Percentiles rank a stretch among this genome's conserved stretches.
Evolutionary conservation across 2,888 invertebrate genomes (phyloP).

Genomic region (Papilio elwesi): DNA sequence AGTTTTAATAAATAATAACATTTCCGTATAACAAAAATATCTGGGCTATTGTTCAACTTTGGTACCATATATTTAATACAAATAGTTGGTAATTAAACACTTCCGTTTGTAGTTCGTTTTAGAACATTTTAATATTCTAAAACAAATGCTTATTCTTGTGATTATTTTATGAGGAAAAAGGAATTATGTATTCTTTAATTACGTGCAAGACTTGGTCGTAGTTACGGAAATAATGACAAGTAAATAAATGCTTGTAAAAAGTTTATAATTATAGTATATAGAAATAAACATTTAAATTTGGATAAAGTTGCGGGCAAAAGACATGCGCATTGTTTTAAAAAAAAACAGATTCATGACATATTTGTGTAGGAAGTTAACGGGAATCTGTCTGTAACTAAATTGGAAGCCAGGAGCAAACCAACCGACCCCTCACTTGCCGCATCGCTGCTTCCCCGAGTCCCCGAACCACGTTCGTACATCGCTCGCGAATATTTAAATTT

Average conservation of each 20-base stretch:
- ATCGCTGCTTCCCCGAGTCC: slow-evolving; percentile 48
- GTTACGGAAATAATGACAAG: neutral
- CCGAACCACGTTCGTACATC: slow-evolving; percentile 38
- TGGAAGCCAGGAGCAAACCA: slow-evolving; percentile 53
- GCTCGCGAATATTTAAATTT: slow-evolving; percentile 9
- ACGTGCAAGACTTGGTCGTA: neutral
- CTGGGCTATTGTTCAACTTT: too few relatives aligned
- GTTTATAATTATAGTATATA: too few relatives aligned
- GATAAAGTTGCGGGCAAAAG: too few relatives aligned
- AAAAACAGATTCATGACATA: neutral
- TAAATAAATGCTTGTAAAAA: too few relatives aligned
- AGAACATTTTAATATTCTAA: too few relatives aligned
- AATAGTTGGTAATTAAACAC: too few relatives aligned
- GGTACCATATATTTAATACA: too few relatives aligned
- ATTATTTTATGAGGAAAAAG: neutral
- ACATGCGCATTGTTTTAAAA: neutral
- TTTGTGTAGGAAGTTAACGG: neutral
- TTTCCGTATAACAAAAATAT: too few relatives aligned
- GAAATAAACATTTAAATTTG: too few relatives aligned
- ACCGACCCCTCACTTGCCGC: slow-evolving; percentile 47
- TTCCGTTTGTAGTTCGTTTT: too few relatives aligned
- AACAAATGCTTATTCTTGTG: neutral
- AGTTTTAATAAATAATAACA: too few relatives aligned
- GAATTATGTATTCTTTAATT: neutral
- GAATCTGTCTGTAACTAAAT: slow-evolving; percentile 53